Percentiles rank a stretch among this genome's conserved stretches.
phyloP scores from a whole-genome alignment of 2,113 vertebrate genomes.

The Labrus mixtus region DNA sequence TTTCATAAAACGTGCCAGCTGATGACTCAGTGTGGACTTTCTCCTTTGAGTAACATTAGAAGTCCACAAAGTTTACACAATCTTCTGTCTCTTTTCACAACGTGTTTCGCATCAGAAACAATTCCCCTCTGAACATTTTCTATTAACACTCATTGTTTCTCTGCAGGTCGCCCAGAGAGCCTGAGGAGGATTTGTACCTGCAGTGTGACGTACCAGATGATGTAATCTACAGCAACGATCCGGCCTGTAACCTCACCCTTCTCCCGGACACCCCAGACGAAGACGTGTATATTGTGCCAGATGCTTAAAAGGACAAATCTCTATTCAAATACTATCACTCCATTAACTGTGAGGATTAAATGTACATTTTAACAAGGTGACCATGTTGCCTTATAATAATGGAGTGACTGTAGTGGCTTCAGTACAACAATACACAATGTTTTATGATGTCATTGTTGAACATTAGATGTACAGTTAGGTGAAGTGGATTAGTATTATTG shows the following conservation, averaged over 20 bases:
- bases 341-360: background rate
- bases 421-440: background rate
- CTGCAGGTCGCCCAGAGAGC: conserved; percentile 17
- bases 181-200: conserved; percentile 72
- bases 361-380: background rate
- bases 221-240: conserved; percentile 82
- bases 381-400: background rate
- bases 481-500: too few relatives aligned
- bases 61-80: conserved; percentile 6
- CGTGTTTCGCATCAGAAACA: background rate
- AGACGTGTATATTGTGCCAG: conserved; percentile 78
- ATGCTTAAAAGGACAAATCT: conserved; percentile 35
- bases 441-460: background rate
- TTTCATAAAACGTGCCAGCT: background rate
- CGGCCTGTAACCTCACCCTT: conserved; percentile 30
- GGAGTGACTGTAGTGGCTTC: background rate
- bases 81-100: conserved; percentile 16
- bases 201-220: conserved; percentile 73
- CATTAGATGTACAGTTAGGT: background rate
- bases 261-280: conserved; percentile 44
- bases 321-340: background rate
- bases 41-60: conserved; percentile 9
- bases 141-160: background rate
- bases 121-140: background rate
- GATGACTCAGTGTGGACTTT: conserved; percentile 41